These are phyloP conservation scores for Prosopocoilus inquinatus DNA, from an alignment of 2,888 invertebrate genomes.

Conservation along the genomic window DNA sequence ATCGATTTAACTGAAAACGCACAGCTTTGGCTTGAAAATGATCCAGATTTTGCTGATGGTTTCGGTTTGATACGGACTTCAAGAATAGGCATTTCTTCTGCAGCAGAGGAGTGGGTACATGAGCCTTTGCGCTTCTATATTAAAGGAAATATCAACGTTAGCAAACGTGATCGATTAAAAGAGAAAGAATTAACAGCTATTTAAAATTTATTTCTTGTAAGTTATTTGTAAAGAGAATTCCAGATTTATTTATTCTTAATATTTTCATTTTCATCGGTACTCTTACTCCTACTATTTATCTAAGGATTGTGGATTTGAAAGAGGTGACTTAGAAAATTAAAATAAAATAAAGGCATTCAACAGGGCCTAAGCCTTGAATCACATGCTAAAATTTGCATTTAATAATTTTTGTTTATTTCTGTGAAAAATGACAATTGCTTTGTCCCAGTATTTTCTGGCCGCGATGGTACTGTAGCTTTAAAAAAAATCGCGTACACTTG, in stretches of 20 bases:
- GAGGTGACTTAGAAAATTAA: too few species aligned
- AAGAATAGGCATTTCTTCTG: slow-evolving; percentile 64
- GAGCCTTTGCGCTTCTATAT: slow-evolving; percentile 66
- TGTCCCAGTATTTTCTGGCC: too few species aligned
- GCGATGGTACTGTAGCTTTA: too few species aligned
- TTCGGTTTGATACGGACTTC: slow-evolving; percentile 49
- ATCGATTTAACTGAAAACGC: slow-evolving; percentile 53
- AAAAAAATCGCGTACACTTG: too few species aligned
- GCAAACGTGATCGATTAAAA: slow-evolving; percentile 52
- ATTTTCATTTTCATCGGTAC: not conserved
- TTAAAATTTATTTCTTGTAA: not conserved
- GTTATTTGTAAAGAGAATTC: not conserved
- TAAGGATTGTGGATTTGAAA: too few species aligned
- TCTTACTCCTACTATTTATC: too few species aligned
- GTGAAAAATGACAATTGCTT: too few species aligned
- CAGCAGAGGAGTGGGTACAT: slow-evolving; percentile 59
- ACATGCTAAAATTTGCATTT: too few species aligned
- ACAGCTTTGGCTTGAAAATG: slow-evolving; percentile 53
- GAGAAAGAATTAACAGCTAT: slow-evolving; percentile 6
- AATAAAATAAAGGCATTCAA: too few species aligned
- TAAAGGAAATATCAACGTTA: slow-evolving; percentile 57
- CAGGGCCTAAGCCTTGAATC: too few species aligned
- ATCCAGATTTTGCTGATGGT: slow-evolving; percentile 24
- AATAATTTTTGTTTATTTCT: too few species aligned
- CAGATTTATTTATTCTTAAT: not conserved